phyloP scores from a whole-genome alignment of 2,797 vertebrate genomes.

The Podarcis siculus region DNA sequence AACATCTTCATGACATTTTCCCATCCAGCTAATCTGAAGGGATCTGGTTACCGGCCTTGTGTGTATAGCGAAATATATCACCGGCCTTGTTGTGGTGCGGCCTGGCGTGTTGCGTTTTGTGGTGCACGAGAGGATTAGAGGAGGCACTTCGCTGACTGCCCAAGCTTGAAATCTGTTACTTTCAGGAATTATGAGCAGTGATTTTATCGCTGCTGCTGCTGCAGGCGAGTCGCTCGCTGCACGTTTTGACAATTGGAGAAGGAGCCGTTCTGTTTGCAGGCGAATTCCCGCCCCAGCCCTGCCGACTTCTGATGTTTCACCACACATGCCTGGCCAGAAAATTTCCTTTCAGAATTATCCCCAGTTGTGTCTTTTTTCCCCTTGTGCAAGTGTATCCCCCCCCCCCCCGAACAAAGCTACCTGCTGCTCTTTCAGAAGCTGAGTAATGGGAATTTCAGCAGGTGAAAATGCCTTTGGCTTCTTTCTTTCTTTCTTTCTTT shows the following conservation, averaged over 20 bases:
- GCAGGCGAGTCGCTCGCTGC: rapidly evolving
- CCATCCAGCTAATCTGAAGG: slow-evolving; percentile 3
- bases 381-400: not conserved
- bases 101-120: slow-evolving; percentile 7
- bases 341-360: slow-evolving; percentile 3
- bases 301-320: slow-evolving; percentile 1
- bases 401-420: not conserved
- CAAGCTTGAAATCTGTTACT: slow-evolving; percentile 37
- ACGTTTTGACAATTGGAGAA: not conserved
- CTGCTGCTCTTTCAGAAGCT: not conserved
- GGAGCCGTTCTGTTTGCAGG: rapidly evolving
- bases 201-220: not conserved
- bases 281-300: no score
- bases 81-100: slow-evolving; percentile 8
- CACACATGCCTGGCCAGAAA: not conserved
- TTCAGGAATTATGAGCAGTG: slow-evolving; percentile 34
- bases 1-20: slow-evolving; percentile 27
- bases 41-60: slow-evolving; percentile 25
- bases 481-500: not conserved
- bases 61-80: slow-evolving; percentile 21
- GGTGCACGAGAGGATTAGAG: slow-evolving; percentile 33
- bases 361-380: not conserved
- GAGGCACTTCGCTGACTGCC: slow-evolving; percentile 6
- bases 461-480: not conserved
- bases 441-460: not conserved